Evolutionary conservation across 2,888 invertebrate genomes (phyloP).

Genomic region (Chrysolina oricalcia): DNA sequence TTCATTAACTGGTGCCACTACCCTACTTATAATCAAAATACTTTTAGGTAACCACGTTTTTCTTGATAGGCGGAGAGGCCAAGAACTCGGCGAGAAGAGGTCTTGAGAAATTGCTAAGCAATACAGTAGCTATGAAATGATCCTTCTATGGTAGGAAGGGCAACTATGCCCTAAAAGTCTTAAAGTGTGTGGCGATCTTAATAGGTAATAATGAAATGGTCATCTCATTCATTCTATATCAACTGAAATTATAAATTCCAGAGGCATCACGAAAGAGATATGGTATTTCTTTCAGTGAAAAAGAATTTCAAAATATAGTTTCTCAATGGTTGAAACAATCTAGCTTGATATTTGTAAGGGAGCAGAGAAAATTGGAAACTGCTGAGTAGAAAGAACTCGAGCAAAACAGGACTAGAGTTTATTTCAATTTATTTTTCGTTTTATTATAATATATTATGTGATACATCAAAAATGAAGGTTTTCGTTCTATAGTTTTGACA

Average conservation of each 20-base stretch:
- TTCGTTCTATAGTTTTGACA: too few species aligned
- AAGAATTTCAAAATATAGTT: constrained; percentile 28
- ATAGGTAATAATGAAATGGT: constrained; percentile 20
- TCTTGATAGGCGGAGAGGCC: constrained; percentile 24
- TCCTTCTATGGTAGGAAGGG: constrained; percentile 29
- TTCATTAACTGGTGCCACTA: too few species aligned
- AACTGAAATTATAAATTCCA: constrained; percentile 24
- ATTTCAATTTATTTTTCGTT: not conserved
- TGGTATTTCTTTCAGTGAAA: constrained; percentile 23
- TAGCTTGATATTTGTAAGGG: constrained; percentile 25
- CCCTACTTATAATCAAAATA: not conserved
- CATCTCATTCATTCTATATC: constrained; percentile 24
- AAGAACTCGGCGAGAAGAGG: constrained; percentile 25
- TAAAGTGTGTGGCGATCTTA: constrained; percentile 23
- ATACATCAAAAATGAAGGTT: too few species aligned
- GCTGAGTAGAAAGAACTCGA: not conserved
- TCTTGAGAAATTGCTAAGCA: constrained; percentile 25
- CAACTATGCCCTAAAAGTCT: constrained; percentile 26
- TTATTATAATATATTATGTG: not conserved
- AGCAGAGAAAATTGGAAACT: not conserved
- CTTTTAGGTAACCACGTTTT: constrained; percentile 25
- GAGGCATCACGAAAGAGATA: constrained; percentile 28
- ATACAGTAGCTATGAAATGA: constrained; percentile 27
- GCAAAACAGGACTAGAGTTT: not conserved
- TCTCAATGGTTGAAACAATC: constrained; percentile 28